phyloP scores from a whole-genome alignment of 2,888 invertebrate species.

The Apodemia duryi region DNA sequence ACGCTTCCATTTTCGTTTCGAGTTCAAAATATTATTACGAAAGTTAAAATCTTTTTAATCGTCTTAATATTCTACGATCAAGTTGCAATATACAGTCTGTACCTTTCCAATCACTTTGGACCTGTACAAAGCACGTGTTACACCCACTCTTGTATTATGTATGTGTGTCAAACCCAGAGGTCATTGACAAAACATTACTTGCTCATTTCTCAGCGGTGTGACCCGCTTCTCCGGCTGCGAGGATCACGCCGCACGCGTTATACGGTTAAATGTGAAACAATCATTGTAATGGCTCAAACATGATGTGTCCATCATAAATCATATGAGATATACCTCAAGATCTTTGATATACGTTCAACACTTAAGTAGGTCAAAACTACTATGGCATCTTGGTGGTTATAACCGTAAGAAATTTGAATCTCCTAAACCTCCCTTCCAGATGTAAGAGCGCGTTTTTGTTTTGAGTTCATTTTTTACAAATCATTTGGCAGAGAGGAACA shows the following conservation, averaged over 20 bases:
- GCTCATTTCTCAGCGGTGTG: conserved; percentile 4
- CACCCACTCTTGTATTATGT: neutral
- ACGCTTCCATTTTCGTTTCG: neutral
- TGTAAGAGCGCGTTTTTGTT: too few species aligned
- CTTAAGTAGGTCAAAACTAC: too few species aligned
- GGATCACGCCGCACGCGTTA: conserved; percentile 8
- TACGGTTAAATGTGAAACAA: conserved; percentile 7
- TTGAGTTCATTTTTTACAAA: too few species aligned
- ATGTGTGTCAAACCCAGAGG: conserved; percentile 13
- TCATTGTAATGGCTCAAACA: neutral
- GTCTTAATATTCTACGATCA: neutral
- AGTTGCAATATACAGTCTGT: neutral
- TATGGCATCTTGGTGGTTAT: too few species aligned
- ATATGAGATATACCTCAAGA: too few species aligned
- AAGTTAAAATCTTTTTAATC: neutral
- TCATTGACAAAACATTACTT: conserved; percentile 13
- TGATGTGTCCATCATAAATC: conserved; percentile 6
- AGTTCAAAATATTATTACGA: neutral
- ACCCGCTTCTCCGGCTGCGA: neutral
- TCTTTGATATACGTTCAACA: too few species aligned
- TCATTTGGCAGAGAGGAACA: too few species aligned
- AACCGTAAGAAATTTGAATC: too few species aligned
- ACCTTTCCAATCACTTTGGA: neutral
- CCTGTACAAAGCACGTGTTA: conserved; percentile 1
- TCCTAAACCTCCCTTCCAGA: too few species aligned